A percentile compares a stretch with the other conserved stretches of the same genome.
Evolutionary conservation across 2,888 invertebrate species (phyloP).

Genomic region (Eupsilia transversa): DNA sequence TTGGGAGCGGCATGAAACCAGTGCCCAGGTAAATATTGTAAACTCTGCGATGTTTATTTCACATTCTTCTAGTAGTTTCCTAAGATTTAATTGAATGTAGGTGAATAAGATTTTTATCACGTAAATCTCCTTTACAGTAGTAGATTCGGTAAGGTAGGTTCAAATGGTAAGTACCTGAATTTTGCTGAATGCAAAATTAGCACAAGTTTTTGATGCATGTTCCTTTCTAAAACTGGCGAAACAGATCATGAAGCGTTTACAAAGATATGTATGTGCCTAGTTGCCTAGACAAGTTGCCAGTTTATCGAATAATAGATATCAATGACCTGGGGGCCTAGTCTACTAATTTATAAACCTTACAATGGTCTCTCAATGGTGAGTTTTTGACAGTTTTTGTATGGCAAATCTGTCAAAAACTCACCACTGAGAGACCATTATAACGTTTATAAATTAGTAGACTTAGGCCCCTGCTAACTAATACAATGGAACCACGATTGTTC

Average conservation of each 20-base stretch:
- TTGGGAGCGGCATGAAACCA: constrained; percentile 90
- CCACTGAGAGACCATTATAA: too few relatives aligned
- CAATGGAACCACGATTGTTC: constrained; percentile 14
- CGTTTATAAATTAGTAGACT: too few relatives aligned
- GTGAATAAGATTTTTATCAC: neutral
- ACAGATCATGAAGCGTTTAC: too few relatives aligned
- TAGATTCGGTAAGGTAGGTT: neutral
- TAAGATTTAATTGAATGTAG: neutral
- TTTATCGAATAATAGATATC: constrained; percentile 36
- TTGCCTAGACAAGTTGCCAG: constrained; percentile 15
- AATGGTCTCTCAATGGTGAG: too few relatives aligned
- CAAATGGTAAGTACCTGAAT: neutral
- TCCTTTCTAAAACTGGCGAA: neutral
- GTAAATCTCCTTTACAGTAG: neutral
- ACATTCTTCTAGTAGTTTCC: neutral
- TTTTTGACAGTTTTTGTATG: too few relatives aligned
- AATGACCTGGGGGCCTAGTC: too few relatives aligned
- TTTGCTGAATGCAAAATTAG: constrained; percentile 1
- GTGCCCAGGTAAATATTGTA: constrained; percentile 82
- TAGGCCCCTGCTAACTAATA: constrained; percentile 11
- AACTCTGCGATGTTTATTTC: neutral
- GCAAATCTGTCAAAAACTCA: too few relatives aligned
- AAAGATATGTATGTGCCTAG: too few relatives aligned
- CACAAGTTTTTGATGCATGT: neutral
- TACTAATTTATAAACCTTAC: too few relatives aligned